Base-by-base conservation (phyloP, 2,113 vertebrate genomes). In the Oxyruncus cristatus region DNA sequence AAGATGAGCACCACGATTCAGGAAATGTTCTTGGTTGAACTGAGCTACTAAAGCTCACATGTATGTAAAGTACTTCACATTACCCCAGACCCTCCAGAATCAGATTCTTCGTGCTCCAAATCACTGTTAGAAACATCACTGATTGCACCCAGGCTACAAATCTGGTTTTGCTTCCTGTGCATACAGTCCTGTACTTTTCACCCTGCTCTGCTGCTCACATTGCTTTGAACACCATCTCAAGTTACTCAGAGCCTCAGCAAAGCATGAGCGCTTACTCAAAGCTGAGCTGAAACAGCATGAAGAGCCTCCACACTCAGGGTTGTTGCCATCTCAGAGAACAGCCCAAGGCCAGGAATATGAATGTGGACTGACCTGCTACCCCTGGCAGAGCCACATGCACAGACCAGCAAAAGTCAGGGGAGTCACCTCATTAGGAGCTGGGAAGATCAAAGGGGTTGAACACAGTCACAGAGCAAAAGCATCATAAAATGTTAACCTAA, bases 321-420 rank as follows among this genome's bases (percentile, higher is more conserved):
- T 81, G 84, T 41, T 15, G 6, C 37, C 61, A 37, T 32, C 42
- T 77, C 28, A n/a, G 27, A 52, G 33, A 2, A 2, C 44, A 86
- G 65, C 39, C 39, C 53, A 50, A 75, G 47, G 35, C n/a, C 46
- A 82, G 23, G 42, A 75, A 67, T 27, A 67, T 1, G 7, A 72
- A 46, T 35, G 27, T 0, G 0, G 39, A 50, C 33, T 62, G 68
- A 55, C 35, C 82, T 35, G 49, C n/a, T 70, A 21, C 65, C 0
- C 0, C 23, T 50, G 59, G 23, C 32, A 87, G 39, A 86, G 49
- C 33, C 67, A 44, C 63, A 14, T 1, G 14, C n/a, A 35, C 8
- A 55, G 39, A 8, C 15, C 53, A 58, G 58, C 9, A 52, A 35
- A 91, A 91, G 24, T 13, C 68, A 56, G 46, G 6, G 39, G 14